These are phyloP conservation scores for Ammospiza nelsoni DNA, from an alignment of 2,113 vertebrate species.

Conservation along the genomic window DNA sequence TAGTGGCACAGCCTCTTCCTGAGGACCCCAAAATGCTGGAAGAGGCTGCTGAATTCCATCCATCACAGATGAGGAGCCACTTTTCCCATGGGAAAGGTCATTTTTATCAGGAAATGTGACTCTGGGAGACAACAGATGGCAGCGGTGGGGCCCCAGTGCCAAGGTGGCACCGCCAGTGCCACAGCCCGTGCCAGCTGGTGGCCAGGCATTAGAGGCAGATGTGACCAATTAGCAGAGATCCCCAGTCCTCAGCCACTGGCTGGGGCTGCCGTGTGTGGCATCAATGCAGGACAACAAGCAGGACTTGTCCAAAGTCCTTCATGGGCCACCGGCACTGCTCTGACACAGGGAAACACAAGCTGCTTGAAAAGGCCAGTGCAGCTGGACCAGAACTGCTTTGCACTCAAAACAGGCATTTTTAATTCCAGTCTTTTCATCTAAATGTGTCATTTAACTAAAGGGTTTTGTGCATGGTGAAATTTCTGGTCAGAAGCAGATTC, in stretches of 20 bases:
- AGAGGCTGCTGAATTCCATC: background rate
- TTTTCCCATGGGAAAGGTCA: background rate
- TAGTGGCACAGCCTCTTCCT: background rate
- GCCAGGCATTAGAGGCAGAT: slow-evolving; percentile 1
- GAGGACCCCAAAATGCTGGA: background rate
- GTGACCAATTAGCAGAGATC: slow-evolving; percentile 25
- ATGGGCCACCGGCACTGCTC: background rate
- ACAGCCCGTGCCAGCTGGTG: slow-evolving; percentile 27
- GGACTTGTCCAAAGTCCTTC: slow-evolving; percentile 20
- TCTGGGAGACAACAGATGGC: slow-evolving; percentile 28
- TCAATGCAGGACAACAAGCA: background rate
- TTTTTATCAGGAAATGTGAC: background rate
- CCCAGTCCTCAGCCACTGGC: background rate
- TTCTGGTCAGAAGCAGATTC: background rate
- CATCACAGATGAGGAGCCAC: background rate
- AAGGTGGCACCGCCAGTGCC: background rate
- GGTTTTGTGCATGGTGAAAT: background rate
- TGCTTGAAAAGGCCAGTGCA: background rate
- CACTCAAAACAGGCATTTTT: background rate
- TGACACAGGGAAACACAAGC: background rate
- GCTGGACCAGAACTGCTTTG: background rate
- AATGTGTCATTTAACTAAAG: background rate
- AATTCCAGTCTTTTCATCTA: background rate
- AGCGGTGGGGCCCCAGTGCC: background rate
- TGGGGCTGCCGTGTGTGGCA: background rate